These are phyloP conservation scores for Chrysemys picta DNA, from an alignment of 2,113 vertebrate species.

Conservation along the genomic window DNA sequence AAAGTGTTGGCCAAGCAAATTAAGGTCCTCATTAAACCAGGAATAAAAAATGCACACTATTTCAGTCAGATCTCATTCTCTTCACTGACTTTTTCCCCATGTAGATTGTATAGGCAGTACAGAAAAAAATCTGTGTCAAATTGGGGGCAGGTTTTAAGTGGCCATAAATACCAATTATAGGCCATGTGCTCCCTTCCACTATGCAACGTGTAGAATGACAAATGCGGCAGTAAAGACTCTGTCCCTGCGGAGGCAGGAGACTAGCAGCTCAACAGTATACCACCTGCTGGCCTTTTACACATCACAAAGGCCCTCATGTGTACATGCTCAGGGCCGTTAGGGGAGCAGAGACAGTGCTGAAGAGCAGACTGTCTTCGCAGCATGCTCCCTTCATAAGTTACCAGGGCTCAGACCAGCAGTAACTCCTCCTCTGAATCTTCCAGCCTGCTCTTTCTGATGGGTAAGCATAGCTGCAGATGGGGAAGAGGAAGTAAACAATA, in stretches of 20 bases:
- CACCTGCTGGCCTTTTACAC: background rate
- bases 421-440: background rate
- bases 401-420: background rate
- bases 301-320: background rate
- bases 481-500: background rate
- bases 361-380: background rate
- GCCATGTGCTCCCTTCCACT: background rate
- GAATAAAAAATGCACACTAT: rapidly evolving
- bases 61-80: background rate
- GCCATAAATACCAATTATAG: background rate
- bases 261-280: background rate
- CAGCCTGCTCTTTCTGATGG: background rate
- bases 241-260: background rate
- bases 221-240: background rate
- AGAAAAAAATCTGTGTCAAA: background rate
- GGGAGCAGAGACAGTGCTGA: background rate
- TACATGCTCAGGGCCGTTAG: rapidly evolving
- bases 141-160: background rate
- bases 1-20: background rate
- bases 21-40: background rate
- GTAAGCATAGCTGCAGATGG: background rate
- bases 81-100: background rate
- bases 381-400: background rate
- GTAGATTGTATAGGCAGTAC: too few relatives aligned
- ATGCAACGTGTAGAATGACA: background rate